phyloP scores from a whole-genome alignment of 2,888 invertebrate species.

The Temnothorax unifasciatus region DNA sequence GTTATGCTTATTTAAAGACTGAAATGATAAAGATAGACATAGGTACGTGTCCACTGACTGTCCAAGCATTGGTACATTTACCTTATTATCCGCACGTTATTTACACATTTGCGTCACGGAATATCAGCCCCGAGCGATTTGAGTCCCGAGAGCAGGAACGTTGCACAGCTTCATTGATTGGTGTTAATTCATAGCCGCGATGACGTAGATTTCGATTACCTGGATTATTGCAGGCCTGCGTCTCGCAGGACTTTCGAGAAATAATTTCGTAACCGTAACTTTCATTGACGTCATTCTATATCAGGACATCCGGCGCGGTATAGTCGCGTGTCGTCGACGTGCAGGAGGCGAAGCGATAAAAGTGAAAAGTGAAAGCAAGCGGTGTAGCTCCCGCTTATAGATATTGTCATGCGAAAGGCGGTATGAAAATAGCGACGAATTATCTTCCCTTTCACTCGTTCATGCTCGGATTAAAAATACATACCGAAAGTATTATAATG shows the following conservation, averaged over 20 bases:
- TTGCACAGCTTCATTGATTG: background rate
- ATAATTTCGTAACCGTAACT: slow-evolving; percentile 31
- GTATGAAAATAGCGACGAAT: slow-evolving; percentile 42
- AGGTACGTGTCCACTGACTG: too few species aligned
- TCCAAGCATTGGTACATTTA: too few species aligned
- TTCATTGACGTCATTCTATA: slow-evolving; percentile 48
- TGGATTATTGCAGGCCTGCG: background rate
- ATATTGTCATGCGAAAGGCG: slow-evolving; percentile 50
- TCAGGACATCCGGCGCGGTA: slow-evolving; percentile 41
- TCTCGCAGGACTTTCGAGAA: slow-evolving; percentile 24
- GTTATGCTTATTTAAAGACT: too few species aligned
- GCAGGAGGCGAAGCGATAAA: slow-evolving; percentile 65
- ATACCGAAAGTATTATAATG: slow-evolving; percentile 23
- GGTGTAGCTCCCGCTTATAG: slow-evolving; percentile 37
- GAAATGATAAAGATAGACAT: too few species aligned
- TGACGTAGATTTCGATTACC: background rate
- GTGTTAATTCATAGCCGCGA: background rate
- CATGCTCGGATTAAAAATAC: slow-evolving; percentile 36
- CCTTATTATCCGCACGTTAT: background rate
- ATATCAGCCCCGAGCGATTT: background rate
- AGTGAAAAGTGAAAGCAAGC: slow-evolving; percentile 69
- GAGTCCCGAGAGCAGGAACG: background rate
- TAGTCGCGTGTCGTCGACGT: slow-evolving; percentile 54
- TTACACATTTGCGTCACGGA: background rate
- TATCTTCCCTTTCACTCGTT: slow-evolving; percentile 43